phyloP scores from a whole-genome alignment of 1,140 invertebrate species.

The Drosophila neocordata region DNA sequence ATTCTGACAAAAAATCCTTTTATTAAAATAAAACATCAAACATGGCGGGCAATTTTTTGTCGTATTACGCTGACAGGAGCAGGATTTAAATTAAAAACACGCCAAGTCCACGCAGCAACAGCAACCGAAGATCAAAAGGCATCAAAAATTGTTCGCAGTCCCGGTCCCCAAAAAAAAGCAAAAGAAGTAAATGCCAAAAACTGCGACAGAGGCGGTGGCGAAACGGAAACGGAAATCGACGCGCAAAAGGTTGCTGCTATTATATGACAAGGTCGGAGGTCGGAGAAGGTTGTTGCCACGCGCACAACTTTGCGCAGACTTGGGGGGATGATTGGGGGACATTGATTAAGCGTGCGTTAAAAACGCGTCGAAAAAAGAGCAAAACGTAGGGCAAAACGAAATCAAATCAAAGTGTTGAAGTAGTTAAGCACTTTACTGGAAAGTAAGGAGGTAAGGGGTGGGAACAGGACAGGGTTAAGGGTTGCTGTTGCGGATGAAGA shows the following conservation, averaged over 20 bases:
- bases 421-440: slow-evolving; percentile 49
- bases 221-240: slow-evolving; percentile 79
- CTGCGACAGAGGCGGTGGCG: slow-evolving; percentile 52
- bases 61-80: slow-evolving; percentile 76
- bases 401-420: slow-evolving; percentile 81
- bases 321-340: slow-evolving; percentile 22
- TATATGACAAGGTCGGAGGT: slow-evolving; percentile 69
- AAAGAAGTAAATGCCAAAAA: slow-evolving; percentile 48
- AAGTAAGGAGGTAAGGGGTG: slow-evolving; percentile 21
- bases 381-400: slow-evolving; percentile 30
- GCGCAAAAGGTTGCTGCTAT: slow-evolving; percentile 79
- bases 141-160: slow-evolving; percentile 60
- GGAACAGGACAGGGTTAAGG: slow-evolving; percentile 50
- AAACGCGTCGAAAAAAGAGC: slow-evolving; percentile 25
- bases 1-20: slow-evolving; percentile 76
- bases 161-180: slow-evolving; percentile 20
- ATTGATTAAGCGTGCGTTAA: slow-evolving; percentile 67
- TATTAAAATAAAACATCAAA: slow-evolving; percentile 82
- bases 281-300: slow-evolving; percentile 19
- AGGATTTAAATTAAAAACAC: slow-evolving; percentile 81
- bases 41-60: slow-evolving; percentile 76
- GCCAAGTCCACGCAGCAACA: slow-evolving; percentile 68
- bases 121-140: slow-evolving; percentile 75
- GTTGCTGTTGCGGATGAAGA: slow-evolving; percentile 65
- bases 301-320: slow-evolving; percentile 50